These are phyloP conservation scores for Nymphalis polychloros DNA, from an alignment of 2,888 invertebrate species.

Conservation along the genomic window DNA sequence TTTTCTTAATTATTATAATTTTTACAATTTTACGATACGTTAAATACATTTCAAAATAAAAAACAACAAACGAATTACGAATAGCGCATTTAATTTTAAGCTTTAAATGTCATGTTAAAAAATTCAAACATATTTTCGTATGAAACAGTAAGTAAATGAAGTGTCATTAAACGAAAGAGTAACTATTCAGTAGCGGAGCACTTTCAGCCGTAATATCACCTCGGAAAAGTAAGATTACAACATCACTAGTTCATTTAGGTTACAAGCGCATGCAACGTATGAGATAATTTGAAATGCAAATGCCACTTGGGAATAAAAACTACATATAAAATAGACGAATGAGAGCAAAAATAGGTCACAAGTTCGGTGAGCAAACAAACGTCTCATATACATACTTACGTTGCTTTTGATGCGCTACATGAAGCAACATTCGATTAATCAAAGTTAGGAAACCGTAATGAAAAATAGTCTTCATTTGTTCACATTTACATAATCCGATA, in stretches of 20 bases:
- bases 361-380: constrained; percentile 37
- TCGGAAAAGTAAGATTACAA: constrained; percentile 37
- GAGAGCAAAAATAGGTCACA: constrained; percentile 42
- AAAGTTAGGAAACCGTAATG: constrained; percentile 21
- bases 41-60: not conserved
- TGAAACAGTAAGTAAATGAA: constrained; percentile 17
- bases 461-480: constrained; percentile 19
- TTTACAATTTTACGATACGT: no score
- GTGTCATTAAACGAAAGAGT: constrained; percentile 22
- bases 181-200: constrained; percentile 18
- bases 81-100: not conserved
- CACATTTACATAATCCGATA: constrained; percentile 21
- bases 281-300: constrained; percentile 41
- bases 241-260: constrained; percentile 38
- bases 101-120: not conserved
- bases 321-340: constrained; percentile 41
- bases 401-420: constrained; percentile 49
- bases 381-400: constrained; percentile 38
- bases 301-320: constrained; percentile 38
- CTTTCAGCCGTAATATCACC: constrained; percentile 23
- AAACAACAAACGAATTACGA: not conserved
- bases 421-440: constrained; percentile 45
- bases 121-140: not conserved
- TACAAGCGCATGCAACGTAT: constrained; percentile 30
- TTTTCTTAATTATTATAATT: no score